Base-by-base conservation (phyloP, 2,888 invertebrate species). In the Copidosoma aretas region DNA sequence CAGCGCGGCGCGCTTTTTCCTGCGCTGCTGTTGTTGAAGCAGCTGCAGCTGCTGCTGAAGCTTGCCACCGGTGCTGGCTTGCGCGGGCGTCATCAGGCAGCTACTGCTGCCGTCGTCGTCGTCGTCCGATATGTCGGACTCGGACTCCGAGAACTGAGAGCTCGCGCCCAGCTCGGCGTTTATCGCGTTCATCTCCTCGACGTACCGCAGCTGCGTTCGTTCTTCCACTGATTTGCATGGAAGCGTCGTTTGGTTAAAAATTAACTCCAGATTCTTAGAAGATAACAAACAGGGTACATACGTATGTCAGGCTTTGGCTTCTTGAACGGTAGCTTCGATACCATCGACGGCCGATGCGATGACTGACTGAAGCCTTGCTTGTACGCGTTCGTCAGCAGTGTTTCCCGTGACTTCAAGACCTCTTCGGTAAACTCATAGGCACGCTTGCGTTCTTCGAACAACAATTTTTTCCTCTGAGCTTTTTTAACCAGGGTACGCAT, bases 401-500 rank as follows among this genome's bases (percentile, higher is more conserved):
- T 86, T 73, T 88, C 88, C 71, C 87, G 86, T 0, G 86, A 85
- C 73, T 86, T 87, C 8, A 86, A 80, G 66, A 86, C 75, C 46
- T 85, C 84, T 68, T 84, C 84, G 2, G 82, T 81, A 1, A 84
- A 74, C 60, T 83, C 83, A 63, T 83, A 84, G 0, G 87, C 79
- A 2, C 85, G 82, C 71, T 87, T 86, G 17, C 85, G 85, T 78
- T 89, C 88, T 81, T 89, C 90, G 74, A 89, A 90, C 60, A 86
- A 85, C 72, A 87, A 86, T 79, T 95, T 93, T 77, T 91, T 90
- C 54, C 89, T 87, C 77, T 92, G 90, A 0, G 94, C 93, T 82
- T 91, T 92, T 56, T 87, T 87, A 71, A 95, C 89, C 75, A 93
- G 88, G 74, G 89, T 88, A 56, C 91, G 88, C 88, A 95, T 91